Percentiles rank a stretch among this genome's conserved stretches.
Evolutionary conservation across 2,797 vertebrate genomes (phyloP).

Genomic region (Myiotriccus ornatus): DNA sequence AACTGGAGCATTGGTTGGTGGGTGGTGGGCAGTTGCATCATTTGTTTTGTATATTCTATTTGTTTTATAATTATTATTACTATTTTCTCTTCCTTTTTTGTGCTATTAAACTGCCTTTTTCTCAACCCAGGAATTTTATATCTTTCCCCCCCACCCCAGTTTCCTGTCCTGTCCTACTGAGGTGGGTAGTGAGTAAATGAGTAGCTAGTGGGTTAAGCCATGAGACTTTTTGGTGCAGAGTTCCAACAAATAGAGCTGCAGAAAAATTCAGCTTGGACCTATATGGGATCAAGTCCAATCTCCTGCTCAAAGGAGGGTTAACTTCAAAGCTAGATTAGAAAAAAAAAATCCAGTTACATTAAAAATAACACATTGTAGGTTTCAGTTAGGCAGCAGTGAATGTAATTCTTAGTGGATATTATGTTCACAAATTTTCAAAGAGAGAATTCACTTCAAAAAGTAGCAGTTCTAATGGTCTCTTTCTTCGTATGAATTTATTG

Average conservation of each 20-base stretch:
- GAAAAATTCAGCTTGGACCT: not conserved
- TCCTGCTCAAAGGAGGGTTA: not conserved
- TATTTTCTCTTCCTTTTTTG: not conserved
- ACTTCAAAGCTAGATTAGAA: not conserved
- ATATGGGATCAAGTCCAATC: not conserved
- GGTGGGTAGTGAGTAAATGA: not conserved
- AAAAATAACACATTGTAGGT: not conserved
- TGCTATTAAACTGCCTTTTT: not conserved
- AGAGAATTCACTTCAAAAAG: not conserved
- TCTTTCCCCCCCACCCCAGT: not conserved
- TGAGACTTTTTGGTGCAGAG: not conserved
- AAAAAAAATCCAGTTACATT: not conserved
- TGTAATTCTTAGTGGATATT: not conserved
- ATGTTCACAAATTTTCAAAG: not conserved
- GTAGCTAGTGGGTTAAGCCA: not conserved
- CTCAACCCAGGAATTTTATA: no score
- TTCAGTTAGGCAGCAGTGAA: not conserved
- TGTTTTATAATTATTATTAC: not conserved
- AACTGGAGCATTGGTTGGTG: fast-evolving
- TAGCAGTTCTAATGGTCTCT: not conserved
- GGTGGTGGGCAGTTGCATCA: not conserved
- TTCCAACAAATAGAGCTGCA: not conserved
- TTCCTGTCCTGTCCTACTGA: not conserved
- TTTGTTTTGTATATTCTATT: not conserved
- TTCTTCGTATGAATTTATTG: not conserved